Base-by-base conservation (phyloP, 2,113 vertebrate genomes). In the Octodon degus region DNA sequence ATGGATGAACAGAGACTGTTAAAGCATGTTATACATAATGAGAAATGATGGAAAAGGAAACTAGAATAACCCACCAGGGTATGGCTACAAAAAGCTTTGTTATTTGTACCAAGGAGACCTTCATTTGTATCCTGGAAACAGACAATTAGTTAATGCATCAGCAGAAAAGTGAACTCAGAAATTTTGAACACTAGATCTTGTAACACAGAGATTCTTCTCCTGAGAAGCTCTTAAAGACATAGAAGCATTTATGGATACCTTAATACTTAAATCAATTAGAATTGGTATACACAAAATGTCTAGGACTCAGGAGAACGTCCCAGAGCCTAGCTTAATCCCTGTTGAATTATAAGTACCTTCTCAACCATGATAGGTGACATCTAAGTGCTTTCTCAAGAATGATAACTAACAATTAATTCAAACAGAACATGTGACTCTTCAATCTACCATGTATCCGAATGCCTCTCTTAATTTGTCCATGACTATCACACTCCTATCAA, bases 31-130 rank as follows among this genome's bases (percentile, higher is more conserved):
- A 13, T 80, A n/a, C 7, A 32, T 67, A 62, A 81, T 62, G 72
- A 91, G 60, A 88, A 81, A 62, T 55, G 5, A 43, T 55, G 30
- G 32, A 55, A 97, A 86, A 63, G 72, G 34, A 86, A 87, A 77
- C 50, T 94, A 1, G 0, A 65, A 90, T 25, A 50, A 37, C 86
- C 24, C 32, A 20, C 37, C 55, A 77, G n/a, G 34, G 60, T 11
- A 60, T 70, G 32, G 93, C 81, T 32, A 40, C 60, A 90, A 86
- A 74, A 24, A 37, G 12, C 34, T 55, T 86, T 81, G 43, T 17
- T 37, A 70, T 37, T 3, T 43, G 67, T 72, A 27, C 81, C 67
- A 53, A 63, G 7, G 25, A 50, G 27, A 19, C 24, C 47, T 92
- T 34, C 34, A 53, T 85, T 58, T 95, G 79, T 86, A 83, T 72